Evolutionary conservation across 2,797 vertebrate species (phyloP).

Genomic region (Triplophysa yarkandensis): DNA sequence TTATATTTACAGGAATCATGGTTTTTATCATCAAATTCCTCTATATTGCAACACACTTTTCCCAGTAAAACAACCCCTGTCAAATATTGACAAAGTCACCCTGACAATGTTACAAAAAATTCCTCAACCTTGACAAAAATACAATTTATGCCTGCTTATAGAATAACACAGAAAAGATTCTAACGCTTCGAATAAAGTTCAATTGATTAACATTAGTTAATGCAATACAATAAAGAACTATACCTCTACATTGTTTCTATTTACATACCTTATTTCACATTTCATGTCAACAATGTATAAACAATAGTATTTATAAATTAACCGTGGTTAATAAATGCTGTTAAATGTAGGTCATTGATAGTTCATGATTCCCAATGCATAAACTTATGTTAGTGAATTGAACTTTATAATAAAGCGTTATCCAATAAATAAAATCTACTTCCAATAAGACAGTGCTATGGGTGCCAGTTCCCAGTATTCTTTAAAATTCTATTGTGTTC

Average conservation of each 20-base stretch:
- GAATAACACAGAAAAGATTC: constrained; percentile 55
- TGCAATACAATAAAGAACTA: neutral
- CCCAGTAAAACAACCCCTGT: constrained; percentile 62
- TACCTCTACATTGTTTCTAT: neutral
- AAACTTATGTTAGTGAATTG: neutral
- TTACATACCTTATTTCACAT: neutral
- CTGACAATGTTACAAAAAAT: constrained; percentile 60
- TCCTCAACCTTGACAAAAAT: constrained; percentile 34
- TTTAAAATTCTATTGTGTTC: neutral
- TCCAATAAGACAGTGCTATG: neutral
- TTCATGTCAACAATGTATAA: neutral
- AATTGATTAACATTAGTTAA: neutral
- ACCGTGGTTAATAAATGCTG: neutral
- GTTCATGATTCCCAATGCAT: neutral
- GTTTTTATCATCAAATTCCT: constrained; percentile 56
- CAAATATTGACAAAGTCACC: constrained; percentile 77
- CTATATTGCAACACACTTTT: constrained; percentile 50
- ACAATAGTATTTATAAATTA: neutral
- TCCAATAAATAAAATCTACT: constrained; percentile 43
- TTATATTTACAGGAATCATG: constrained; percentile 60
- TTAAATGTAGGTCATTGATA: neutral
- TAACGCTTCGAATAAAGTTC: neutral
- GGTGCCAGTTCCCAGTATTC: too few relatives aligned
- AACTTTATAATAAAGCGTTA: neutral
- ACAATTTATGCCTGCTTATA: constrained; percentile 28